Evolutionary conservation across 1,140 invertebrate genomes (phyloP), one percentile per base, ranked within the genome.

Genomic region (Trachelipus rathkii): DNA sequence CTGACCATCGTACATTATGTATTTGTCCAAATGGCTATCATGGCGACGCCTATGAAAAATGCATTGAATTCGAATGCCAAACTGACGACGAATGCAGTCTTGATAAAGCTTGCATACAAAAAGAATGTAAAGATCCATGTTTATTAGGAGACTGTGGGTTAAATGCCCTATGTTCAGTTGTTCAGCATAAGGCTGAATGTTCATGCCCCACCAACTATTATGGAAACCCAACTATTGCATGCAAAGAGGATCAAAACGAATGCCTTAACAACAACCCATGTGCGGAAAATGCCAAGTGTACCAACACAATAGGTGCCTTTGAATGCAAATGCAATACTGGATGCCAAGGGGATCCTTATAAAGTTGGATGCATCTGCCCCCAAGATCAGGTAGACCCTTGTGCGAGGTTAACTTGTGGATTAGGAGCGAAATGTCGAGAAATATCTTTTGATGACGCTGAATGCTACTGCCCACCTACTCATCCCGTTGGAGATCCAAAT

Each of bases 91-190:
- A 96, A 80, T 96, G 95, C 83, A 90, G 90, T 69, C 81, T 86
- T 0, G 91, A 90, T 81, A 93, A 95, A 84, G 88, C 87, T 77
- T 96, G 94, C 83, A 88, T 88, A 13, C 90, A 92, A 76, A 85
- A 89, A 21, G 87, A 83, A 84, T 96, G 94, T 82, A 90, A 89
- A 71, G 95, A 95, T 87, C 92, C 94, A 4, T 96, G 94, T 83
- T 82, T 91, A 24, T 85, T 89, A 68, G 87, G 87, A 7, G 91
- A 90, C 81, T 96, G 94, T 83, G 94, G 94, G 10, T 84, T 88
- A 13, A 95, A 95, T 85, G 93, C 94, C 0, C 91, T 94, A 80
- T 96, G 95, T 82, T 88, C 90, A n/a, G 90, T 94, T 1, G 86
- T 92, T 4, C 88, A 92, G 75, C 88, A 92, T 80, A 86, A 88